Percentiles rank a stretch among this genome's conserved stretches.
These are phyloP conservation scores for Rhadina sibilatrix DNA, from an alignment of 2,113 vertebrate species.

Conservation along the genomic window DNA sequence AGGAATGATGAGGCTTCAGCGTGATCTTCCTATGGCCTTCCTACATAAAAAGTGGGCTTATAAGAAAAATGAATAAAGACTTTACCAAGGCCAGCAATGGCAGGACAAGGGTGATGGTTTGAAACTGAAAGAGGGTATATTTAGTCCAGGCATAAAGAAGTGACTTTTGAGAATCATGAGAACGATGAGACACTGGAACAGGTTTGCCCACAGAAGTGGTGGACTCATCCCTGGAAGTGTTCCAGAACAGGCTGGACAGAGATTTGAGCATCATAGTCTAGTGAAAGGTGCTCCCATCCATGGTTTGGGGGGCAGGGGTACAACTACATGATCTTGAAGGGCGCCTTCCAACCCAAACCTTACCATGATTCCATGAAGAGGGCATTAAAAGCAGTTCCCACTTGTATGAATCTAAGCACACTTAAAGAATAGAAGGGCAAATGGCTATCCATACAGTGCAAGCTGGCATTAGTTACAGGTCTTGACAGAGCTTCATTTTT, in stretches of 20 bases:
- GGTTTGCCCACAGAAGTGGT: background rate
- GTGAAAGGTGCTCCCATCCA: background rate
- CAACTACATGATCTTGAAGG: background rate
- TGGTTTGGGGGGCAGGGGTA: accelerated
- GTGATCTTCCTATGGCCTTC: background rate
- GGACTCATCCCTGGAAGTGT: background rate
- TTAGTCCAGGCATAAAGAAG: background rate
- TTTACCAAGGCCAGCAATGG: background rate
- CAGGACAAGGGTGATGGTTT: background rate
- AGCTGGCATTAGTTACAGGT: background rate
- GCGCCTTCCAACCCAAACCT: background rate
- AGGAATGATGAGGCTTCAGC: background rate
- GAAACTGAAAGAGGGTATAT: background rate
- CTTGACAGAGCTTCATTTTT: background rate
- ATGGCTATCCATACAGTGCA: background rate
- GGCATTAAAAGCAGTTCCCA: background rate
- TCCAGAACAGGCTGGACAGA: background rate
- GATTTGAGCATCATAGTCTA: background rate
- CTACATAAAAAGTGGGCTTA: background rate
- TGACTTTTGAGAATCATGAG: too few relatives aligned
- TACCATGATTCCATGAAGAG: background rate
- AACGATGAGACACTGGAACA: background rate
- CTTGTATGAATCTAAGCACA: background rate
- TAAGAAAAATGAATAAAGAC: background rate
- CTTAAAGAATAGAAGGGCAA: background rate